phyloP scores from a whole-genome alignment of 2,797 vertebrate species.

The Smutsia temminckii region DNA sequence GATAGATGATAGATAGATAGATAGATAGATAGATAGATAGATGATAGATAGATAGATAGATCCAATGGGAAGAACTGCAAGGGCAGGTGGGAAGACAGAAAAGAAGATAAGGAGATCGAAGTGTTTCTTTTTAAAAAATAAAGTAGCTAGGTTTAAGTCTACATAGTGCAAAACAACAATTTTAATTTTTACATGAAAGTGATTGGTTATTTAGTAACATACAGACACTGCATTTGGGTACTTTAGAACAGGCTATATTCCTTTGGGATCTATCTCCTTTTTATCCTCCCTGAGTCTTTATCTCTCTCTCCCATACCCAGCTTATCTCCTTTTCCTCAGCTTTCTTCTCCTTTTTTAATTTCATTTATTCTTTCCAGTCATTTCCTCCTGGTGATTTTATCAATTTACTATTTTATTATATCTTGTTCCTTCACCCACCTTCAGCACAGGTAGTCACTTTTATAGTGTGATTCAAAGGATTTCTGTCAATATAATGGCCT shows the following conservation, averaged over 20 bases:
- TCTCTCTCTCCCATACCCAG: background rate
- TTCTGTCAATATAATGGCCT: background rate
- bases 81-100: background rate
- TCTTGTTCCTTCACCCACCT: background rate
- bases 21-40: background rate
- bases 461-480: background rate
- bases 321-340: background rate
- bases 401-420: background rate
- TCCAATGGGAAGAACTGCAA: background rate
- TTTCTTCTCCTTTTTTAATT: background rate
- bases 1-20: background rate
- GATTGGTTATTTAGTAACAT: background rate
- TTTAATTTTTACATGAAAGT: constrained; percentile 7
- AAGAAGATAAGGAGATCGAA: background rate
- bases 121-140: background rate
- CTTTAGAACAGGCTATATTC: background rate
- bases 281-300: background rate
- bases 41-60: background rate
- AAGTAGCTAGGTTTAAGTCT: background rate
- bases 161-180: background rate
- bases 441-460: background rate
- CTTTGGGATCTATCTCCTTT: background rate
- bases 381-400: background rate
- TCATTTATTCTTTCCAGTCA: background rate
- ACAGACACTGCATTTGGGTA: background rate